Base-by-base conservation (phyloP, 2,888 invertebrate genomes). In the Mylabris sibirica region DNA sequence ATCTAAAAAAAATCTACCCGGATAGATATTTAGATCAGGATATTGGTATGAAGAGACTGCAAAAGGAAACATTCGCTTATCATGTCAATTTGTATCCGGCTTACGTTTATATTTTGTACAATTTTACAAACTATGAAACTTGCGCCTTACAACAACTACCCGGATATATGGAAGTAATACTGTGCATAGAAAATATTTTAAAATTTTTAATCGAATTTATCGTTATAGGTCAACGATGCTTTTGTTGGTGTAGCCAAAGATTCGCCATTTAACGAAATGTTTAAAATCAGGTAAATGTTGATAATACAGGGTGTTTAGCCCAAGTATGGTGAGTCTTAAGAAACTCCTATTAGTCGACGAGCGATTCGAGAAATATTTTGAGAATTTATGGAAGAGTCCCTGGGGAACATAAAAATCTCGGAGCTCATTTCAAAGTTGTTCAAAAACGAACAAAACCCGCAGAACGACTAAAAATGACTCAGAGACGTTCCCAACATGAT, bases 61-160 rank as follows among this genome's bases (percentile, higher is more conserved):
- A 79, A 62, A 76, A 80, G 6, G 85, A 84, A 44, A 77, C 84
- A 20, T 86, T 85, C 68, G 86, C 86, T 26, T 85, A 85, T 64
- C 84, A 87, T 75, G 82, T 81, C 2, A 85, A 85, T 61, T 60
- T 81, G 0, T 81, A 82, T 12, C 74, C 81, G 12, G 83, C 83
- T 14, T 87, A 86, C 74, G 81, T 85, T 69, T 75, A 86, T 69
- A 83, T 87, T 61, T 81, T 84, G 60, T 82, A 84, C 64, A 86
- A 85, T 1, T 87, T 81, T 73, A 81, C 79, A 14, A 87, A 87
- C 72, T 84, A 85, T 30, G 87, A 87, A 66, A 87, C 87, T 65
- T 88, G 88, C 69, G 85, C 85, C 20, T 75, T 87, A 64, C 84
- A 85, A 67, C 86, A 86, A 73, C 81, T 88, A 17, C 76, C 75